Evolutionary conservation across 2,797 vertebrate species (phyloP).

Genomic region (Columba guinea): DNA sequence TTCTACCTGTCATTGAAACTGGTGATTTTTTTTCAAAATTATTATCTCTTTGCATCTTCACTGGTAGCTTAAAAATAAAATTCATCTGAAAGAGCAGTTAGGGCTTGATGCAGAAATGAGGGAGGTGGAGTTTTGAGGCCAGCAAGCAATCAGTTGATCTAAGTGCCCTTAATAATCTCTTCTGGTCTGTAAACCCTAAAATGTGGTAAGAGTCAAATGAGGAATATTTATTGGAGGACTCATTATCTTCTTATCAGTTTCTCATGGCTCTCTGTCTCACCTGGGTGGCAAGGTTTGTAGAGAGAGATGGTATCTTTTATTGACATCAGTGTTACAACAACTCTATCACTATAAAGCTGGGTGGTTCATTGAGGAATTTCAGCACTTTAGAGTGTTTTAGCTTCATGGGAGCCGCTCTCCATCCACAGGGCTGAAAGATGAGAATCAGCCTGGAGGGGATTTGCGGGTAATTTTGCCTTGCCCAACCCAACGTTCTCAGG

Average conservation of each 20-base stretch:
- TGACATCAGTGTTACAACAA: not conserved
- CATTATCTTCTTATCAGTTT: conserved; percentile 46
- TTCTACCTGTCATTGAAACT: not conserved
- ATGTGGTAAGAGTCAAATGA: conserved; percentile 3
- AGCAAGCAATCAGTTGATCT: accelerated
- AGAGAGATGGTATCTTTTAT: conserved; percentile 53
- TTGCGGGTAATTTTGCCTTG: not conserved
- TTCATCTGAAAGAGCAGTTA: not conserved
- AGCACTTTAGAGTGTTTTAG: not conserved
- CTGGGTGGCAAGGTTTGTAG: conserved; percentile 39
- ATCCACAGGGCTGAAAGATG: not conserved
- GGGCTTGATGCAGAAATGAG: not conserved
- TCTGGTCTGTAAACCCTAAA: not conserved
- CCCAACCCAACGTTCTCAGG: not conserved
- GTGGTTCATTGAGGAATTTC: conserved; percentile 55
- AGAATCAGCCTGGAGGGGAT: conserved; percentile 13
- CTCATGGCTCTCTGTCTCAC: conserved; percentile 33
- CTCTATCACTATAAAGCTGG: conserved; percentile 13
- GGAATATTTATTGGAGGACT: not conserved
- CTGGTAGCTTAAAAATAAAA: not conserved
- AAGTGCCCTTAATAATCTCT: not conserved
- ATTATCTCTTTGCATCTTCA: not conserved
- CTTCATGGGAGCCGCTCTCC: not conserved
- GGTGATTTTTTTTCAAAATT: not conserved
- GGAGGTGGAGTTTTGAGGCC: not conserved